Conservation (phyloP, 2,113 vertebrate species). For the Gopherus evgoodei region DNA sequence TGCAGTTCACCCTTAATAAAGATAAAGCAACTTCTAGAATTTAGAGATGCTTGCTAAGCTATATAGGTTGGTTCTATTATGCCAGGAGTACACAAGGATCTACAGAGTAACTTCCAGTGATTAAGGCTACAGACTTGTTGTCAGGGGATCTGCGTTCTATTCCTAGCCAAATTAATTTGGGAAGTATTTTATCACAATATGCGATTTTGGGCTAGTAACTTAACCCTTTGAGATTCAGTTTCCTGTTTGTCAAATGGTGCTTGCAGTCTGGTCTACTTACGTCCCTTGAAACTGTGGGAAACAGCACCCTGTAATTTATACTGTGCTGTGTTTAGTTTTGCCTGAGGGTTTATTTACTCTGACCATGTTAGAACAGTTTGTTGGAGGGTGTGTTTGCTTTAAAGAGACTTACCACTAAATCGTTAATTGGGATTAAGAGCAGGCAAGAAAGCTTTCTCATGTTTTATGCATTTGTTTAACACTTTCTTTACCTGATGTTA, state of each 20-base stretch:
- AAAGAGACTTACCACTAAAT: neutral
- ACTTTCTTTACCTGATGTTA: neutral
- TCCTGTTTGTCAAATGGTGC: neutral
- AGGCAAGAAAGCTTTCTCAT: neutral
- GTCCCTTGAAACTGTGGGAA: neutral
- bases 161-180: neutral
- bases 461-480: neutral
- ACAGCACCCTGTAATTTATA: slow-evolving; percentile 46
- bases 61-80: neutral
- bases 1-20: neutral
- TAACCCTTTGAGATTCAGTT: neutral
- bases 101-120: neutral
- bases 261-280: slow-evolving; percentile 8
- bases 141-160: fast-evolving
- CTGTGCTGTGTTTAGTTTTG: slow-evolving; percentile 49
- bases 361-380: slow-evolving; percentile 46
- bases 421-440: slow-evolving; percentile 25
- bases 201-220: neutral
- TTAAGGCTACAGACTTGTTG: neutral
- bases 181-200: neutral
- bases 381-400: slow-evolving; percentile 17
- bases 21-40: neutral
- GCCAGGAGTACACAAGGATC: neutral
- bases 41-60: neutral
- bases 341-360: slow-evolving; percentile 28